Conservation (phyloP, 2,113 vertebrate species). For the Paracanthobrama guichenoti region DNA sequence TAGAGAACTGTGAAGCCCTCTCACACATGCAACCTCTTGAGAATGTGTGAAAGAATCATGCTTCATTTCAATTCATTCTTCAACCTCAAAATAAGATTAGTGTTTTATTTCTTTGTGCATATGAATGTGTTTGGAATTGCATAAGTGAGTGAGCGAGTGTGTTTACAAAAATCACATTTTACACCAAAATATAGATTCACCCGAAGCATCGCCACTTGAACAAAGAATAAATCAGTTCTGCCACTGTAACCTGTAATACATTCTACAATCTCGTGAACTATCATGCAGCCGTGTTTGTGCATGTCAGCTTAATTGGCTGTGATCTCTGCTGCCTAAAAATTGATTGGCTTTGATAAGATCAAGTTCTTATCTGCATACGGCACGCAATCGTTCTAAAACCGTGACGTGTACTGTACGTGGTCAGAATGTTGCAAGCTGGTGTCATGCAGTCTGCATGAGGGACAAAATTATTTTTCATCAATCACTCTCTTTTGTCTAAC, state of each 20-base stretch:
- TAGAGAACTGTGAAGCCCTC: conserved; percentile 35
- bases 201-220: background rate
- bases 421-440: conserved; percentile 22
- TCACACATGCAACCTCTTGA: conserved; percentile 33
- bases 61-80: conserved; percentile 33
- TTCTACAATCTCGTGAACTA: conserved; percentile 13
- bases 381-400: conserved; percentile 28
- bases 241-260: background rate
- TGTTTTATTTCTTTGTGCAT: conserved; percentile 2
- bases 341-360: conserved; percentile 47
- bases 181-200: background rate
- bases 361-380: conserved; percentile 47
- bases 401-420: background rate
- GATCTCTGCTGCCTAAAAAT: conserved; percentile 39
- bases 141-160: background rate
- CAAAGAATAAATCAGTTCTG: background rate
- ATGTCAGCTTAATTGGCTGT: conserved; percentile 41
- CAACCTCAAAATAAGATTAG: conserved; percentile 17
- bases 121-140: conserved; percentile 17
- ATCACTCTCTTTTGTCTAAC: conserved; percentile 39
- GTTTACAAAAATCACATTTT: background rate
- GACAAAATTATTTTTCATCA: conserved; percentile 20
- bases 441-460: background rate
- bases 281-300: background rate
- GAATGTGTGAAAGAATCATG: conserved; percentile 28